Evolutionary conservation across 2,797 vertebrate genomes (phyloP).

Genomic region (Cuniculus paca): DNA sequence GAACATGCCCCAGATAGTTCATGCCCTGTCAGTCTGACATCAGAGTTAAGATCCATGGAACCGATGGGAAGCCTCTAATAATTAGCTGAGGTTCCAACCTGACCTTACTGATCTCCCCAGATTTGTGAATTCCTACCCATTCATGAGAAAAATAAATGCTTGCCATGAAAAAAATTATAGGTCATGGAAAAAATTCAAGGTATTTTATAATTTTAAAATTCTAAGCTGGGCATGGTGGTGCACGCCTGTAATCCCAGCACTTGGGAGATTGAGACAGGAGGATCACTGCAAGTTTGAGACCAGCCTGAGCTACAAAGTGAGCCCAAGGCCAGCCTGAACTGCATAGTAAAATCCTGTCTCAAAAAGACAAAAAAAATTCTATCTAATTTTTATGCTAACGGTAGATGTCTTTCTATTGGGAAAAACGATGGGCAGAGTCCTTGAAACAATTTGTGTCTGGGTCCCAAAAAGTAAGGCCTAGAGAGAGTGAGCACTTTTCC

Average conservation of each 20-base stretch:
- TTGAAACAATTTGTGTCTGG: neutral
- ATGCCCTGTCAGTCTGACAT: neutral
- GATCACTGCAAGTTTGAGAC: no score
- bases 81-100: neutral
- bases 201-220: slow-evolving; percentile 1
- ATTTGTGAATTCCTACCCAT: neutral
- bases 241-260: no score
- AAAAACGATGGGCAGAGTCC: neutral
- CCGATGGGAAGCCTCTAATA: neutral
- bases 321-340: no score
- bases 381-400: neutral
- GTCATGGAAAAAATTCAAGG: neutral
- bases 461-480: neutral
- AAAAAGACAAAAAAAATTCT: no score
- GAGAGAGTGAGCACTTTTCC: neutral
- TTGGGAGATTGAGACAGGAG: no score
- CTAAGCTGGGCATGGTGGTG: no score
- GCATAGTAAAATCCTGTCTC: no score
- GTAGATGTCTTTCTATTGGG: neutral
- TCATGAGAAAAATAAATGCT: slow-evolving; percentile 8
- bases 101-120: neutral
- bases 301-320: no score
- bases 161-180: neutral
- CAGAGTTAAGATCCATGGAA: neutral
- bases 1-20: neutral